Percentiles rank a stretch among this genome's conserved stretches.
phyloP scores from a whole-genome alignment of 2,797 vertebrate genomes.

The Chaetophractus vellerosus region DNA sequence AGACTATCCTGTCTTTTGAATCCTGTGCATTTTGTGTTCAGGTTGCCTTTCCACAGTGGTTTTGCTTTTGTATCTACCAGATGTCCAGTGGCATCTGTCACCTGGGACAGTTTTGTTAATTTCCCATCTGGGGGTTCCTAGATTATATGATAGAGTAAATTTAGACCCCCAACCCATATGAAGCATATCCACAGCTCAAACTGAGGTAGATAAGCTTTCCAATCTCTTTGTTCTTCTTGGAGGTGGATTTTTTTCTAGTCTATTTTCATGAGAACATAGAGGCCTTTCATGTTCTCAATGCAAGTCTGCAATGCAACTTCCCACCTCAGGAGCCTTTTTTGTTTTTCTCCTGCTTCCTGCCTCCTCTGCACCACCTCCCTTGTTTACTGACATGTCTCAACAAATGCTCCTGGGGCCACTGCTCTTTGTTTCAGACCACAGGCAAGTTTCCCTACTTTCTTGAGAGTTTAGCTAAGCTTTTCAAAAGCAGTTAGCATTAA shows the following conservation, averaged over 20 bases:
- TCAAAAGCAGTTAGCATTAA: conserved; percentile 34
- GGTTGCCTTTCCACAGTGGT: neutral
- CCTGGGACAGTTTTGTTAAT: conserved; percentile 23
- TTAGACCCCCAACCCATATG: neutral
- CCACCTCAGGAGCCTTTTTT: neutral
- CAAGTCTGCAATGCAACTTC: neutral
- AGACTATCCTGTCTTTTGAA: neutral
- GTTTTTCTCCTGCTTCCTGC: neutral
- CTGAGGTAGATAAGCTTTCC: conserved; percentile 31
- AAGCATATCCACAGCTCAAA: neutral
- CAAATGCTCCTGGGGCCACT: neutral
- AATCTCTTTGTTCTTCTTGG: neutral
- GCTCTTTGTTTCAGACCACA: neutral
- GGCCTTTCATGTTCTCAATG: too few relatives aligned
- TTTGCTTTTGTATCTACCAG: conserved; percentile 9
- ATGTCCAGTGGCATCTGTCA: neutral
- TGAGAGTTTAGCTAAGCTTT: conserved; percentile 54
- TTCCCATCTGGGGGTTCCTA: neutral
- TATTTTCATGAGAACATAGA: neutral
- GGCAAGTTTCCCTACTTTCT: neutral
- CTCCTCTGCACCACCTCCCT: neutral
- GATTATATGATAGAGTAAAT: conserved; percentile 24
- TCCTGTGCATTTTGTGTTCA: conserved; percentile 4
- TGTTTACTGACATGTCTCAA: neutral
- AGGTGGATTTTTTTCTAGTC: neutral